Conservation (phyloP, 2,888 invertebrate genomes). For the Agelastica alni region DNA sequence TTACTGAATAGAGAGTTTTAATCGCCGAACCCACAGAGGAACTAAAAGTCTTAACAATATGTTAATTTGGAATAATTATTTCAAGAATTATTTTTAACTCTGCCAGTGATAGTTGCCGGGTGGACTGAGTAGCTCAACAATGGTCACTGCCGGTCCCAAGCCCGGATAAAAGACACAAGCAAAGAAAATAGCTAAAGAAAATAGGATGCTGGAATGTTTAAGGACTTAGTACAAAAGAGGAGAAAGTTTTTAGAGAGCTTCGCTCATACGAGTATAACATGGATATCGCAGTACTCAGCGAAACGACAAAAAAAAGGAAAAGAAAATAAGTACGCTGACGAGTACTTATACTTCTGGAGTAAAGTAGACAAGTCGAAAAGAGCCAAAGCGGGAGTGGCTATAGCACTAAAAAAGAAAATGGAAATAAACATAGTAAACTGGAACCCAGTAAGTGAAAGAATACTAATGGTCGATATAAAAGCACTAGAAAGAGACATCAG, state of each 20-base stretch:
- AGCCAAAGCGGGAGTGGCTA: neutral
- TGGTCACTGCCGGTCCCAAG: too few species aligned
- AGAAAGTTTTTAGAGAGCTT: conserved; percentile 1
- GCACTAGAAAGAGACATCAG: neutral
- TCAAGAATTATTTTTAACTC: too few species aligned
- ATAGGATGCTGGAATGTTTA: neutral
- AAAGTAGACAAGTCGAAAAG: neutral
- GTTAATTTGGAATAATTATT: too few species aligned
- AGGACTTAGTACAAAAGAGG: neutral
- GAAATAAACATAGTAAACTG: neutral
- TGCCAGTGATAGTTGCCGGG: too few species aligned
- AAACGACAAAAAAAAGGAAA: conserved; percentile 4
- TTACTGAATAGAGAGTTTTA: too few species aligned
- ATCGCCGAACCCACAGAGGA: too few species aligned
- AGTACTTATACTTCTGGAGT: conserved; percentile 6
- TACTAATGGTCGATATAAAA: neutral
- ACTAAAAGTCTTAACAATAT: too few species aligned
- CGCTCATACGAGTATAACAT: neutral
- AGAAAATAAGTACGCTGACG: neutral
- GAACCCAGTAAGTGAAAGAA: neutral
- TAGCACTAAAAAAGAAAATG: neutral
- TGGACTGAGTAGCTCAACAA: too few species aligned
- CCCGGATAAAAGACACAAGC: too few species aligned
- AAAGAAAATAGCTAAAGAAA: neutral
- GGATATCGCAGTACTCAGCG: neutral